Evolutionary conservation across 2,113 vertebrate genomes (phyloP), one percentile per base, ranked within the genome.

Genomic region (Leuciscus idus): DNA sequence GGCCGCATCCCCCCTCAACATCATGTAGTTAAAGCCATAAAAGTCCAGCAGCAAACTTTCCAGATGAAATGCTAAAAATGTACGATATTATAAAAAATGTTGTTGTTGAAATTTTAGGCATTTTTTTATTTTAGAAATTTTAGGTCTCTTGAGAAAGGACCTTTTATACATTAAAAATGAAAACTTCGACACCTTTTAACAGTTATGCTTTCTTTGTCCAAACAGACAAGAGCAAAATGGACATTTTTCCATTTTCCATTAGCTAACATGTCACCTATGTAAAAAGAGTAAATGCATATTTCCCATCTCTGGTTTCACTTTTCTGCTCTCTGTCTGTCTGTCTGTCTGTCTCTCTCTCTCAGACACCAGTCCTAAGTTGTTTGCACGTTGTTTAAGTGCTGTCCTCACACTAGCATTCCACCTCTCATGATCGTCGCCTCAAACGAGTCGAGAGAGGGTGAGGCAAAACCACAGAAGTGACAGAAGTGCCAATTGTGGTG

Each of bases 401-500:
- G 80, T 83, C 74, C 81, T 87, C 77, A 23, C 36, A 12, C 74
- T n/a, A n/a, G 30, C 30, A 64, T 85, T 89, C 77, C 66, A 39
- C 75, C 89, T 70, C 12, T 9, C 76, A 46, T n/a, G 86, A 87
- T 46, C 57, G 23, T 26, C 28, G 81, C 73, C 66, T 81, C 50
- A 85, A 30, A 23, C 39, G 26, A 36, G 61, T 15, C 46, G 21
- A 68, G 52, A 33, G 21, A 79, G 55, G 77, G 88, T 52, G 82
- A 52, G 76, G 64, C 84, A 46, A 92, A 94, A 93, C 93, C 93
- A 91, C 92, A 92, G 84, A 85, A 84, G 85, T 92, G 91, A 91
- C 93, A 90, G 85, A 93, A 92, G 89, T 92, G 90, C 90, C 91
- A 94, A 91, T 93, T 93, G 94, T 62, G 93, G 92, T 73, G 76